phyloP scores from a whole-genome alignment of 2,888 invertebrate genomes.

The Zaprionus lineosus region DNA sequence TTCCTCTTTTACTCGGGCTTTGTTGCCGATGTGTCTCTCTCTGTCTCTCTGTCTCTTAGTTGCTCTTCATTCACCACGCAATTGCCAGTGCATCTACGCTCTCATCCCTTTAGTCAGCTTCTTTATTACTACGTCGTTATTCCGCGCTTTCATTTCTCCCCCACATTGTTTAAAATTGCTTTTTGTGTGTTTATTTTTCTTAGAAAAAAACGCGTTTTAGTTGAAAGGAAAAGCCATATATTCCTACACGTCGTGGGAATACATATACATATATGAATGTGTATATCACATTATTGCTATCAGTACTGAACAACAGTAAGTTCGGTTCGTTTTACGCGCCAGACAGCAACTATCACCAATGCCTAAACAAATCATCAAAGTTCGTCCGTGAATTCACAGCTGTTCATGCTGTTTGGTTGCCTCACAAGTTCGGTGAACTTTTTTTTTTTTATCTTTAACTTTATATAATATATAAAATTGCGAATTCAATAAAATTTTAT shows the following conservation, averaged over 20 bases:
- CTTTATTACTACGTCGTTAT: slow-evolving; percentile 53
- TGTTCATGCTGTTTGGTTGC: slow-evolving; percentile 17
- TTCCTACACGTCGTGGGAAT: not conserved
- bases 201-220: slow-evolving; percentile 22
- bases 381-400: slow-evolving; percentile 7
- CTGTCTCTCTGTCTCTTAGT: slow-evolving; percentile 5
- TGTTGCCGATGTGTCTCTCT: slow-evolving; percentile 33
- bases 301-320: slow-evolving; percentile 40
- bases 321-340: slow-evolving; percentile 13
- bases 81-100: slow-evolving; percentile 8
- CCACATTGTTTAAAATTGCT: slow-evolving; percentile 46
- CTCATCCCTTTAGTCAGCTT: not conserved
- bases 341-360: not conserved
- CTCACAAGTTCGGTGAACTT: slow-evolving; percentile 53
- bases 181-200: slow-evolving; percentile 55
- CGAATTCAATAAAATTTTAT: no score
- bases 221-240: not conserved
- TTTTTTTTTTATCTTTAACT: not conserved
- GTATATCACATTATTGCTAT: slow-evolving; percentile 27
- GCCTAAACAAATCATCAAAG: slow-evolving; percentile 19
- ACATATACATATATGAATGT: not conserved
- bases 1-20: slow-evolving; percentile 31
- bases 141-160: slow-evolving; percentile 12
- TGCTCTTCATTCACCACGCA: slow-evolving; percentile 32
- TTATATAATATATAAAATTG: not conserved